Conservation (phyloP, 2,888 invertebrate species). For the Ectemnius lituratus region DNA sequence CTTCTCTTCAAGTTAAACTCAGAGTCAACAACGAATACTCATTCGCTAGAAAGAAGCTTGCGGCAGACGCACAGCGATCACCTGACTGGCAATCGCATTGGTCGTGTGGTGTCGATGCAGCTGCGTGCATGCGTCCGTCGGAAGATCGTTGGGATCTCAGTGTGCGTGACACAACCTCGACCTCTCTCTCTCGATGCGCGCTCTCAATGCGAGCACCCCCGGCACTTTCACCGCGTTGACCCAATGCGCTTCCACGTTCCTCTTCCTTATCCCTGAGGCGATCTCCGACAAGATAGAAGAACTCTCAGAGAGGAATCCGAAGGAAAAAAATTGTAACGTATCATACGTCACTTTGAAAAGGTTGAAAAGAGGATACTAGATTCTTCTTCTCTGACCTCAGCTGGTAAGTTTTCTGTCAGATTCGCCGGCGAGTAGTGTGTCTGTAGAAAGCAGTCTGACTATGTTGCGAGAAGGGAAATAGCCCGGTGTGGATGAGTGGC, state of each 20-base stretch:
- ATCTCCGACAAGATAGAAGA: not conserved
- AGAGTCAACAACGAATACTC: not conserved
- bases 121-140: not conserved
- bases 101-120: not conserved
- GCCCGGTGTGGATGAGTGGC: not conserved
- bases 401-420: not conserved
- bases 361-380: not conserved
- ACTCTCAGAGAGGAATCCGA: not conserved
- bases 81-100: not conserved
- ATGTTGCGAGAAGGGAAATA: not conserved
- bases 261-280: not conserved
- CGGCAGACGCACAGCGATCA: constrained; percentile 3
- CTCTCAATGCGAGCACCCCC: constrained; percentile 41
- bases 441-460: not conserved
- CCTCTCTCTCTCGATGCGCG: constrained; percentile 29
- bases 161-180: constrained; percentile 55
- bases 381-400: not conserved
- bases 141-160: not conserved
- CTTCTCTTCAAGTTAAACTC: too few species aligned
- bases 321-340: not conserved
- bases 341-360: not conserved
- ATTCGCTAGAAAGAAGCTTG: not conserved
- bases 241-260: constrained; percentile 6
- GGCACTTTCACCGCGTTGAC: constrained; percentile 54
- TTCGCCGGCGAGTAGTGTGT: not conserved